These are phyloP conservation scores for Ephydatia muelleri DNA, from an alignment of 37 sponge, comb jelly and placozoan genomes.

Conservation along the genomic window DNA sequence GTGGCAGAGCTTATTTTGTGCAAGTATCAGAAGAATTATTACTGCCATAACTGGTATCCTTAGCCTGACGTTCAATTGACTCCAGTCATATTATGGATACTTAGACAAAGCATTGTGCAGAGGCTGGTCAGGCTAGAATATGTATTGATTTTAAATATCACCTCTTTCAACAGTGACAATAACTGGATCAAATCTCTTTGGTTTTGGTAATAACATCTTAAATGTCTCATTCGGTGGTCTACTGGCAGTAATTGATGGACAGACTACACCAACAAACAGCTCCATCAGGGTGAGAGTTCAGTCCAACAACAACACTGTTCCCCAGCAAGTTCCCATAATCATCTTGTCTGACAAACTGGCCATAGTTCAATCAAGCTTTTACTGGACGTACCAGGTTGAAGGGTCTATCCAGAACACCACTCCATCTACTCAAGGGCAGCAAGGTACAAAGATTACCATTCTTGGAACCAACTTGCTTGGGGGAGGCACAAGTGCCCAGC, in stretches of 20 bases:
- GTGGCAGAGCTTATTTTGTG: too few relatives aligned
- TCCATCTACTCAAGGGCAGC: constrained; percentile 54
- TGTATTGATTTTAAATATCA: background rate
- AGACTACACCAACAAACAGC: constrained; percentile 4
- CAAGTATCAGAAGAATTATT: too few relatives aligned
- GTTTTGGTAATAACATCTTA: constrained; percentile 43
- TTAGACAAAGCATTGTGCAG: background rate
- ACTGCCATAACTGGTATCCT: too few relatives aligned
- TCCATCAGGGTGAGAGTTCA: constrained; percentile 30
- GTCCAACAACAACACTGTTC: constrained; percentile 4
- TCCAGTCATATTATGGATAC: background rate
- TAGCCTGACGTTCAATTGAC: too few relatives aligned
- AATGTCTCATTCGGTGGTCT: constrained; percentile 33
- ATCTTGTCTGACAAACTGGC: constrained; percentile 38
- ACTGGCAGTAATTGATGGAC: constrained; percentile 39
- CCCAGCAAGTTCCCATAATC: constrained; percentile 3
- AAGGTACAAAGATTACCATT: constrained; percentile 60
- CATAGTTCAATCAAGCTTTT: constrained; percentile 19
- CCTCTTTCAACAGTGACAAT: constrained; percentile 48
- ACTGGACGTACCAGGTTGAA: constrained; percentile 59
- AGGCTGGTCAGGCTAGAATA: background rate
- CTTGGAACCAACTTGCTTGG: constrained; percentile 60
- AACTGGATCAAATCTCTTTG: constrained; percentile 65
- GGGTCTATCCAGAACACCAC: constrained; percentile 24
- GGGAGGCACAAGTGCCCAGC: constrained; percentile 26